phyloP scores from a whole-genome alignment of 2,797 vertebrate genomes.

The Jordanella pulchra region DNA sequence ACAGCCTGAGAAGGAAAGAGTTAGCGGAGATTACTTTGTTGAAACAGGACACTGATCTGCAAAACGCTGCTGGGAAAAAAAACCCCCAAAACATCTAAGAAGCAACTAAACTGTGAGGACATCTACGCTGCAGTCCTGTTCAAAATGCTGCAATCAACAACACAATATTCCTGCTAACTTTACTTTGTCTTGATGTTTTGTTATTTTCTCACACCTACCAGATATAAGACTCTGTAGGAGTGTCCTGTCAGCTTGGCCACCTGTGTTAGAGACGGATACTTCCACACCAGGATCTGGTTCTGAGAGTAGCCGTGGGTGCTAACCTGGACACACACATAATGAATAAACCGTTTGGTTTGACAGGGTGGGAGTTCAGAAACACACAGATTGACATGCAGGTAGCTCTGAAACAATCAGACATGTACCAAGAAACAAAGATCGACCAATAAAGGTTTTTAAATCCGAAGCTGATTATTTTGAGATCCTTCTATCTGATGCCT shows the following conservation, averaged over 20 bases:
- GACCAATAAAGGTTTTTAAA: too few relatives aligned
- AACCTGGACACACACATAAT: slow-evolving; percentile 65
- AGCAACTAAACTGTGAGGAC: background rate
- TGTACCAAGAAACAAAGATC: too few relatives aligned
- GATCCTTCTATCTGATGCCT: too few relatives aligned
- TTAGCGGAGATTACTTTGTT: background rate
- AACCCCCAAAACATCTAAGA: background rate
- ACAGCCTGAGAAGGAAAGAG: slow-evolving; percentile 70
- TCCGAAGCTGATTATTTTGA: too few relatives aligned
- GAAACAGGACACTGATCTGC: background rate
- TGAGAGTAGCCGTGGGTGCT: slow-evolving; percentile 88
- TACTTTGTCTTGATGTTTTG: background rate
- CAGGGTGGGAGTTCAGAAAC: background rate
- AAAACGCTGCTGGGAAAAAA: background rate
- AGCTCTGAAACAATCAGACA: too few relatives aligned
- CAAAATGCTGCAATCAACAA: background rate
- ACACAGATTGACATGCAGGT: too few relatives aligned
- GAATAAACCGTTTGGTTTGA: too few relatives aligned
- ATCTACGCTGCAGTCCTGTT: background rate
- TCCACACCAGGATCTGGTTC: slow-evolving; percentile 88
- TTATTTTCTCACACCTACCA: slow-evolving; percentile 65
- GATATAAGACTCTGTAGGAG: slow-evolving; percentile 85
- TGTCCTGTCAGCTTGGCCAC: slow-evolving; percentile 87
- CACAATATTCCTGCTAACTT: background rate
- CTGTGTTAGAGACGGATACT: slow-evolving; percentile 85